Evolutionary conservation across 2,113 vertebrate genomes (phyloP).

Genomic region (Cyrtonyx montezumae): DNA sequence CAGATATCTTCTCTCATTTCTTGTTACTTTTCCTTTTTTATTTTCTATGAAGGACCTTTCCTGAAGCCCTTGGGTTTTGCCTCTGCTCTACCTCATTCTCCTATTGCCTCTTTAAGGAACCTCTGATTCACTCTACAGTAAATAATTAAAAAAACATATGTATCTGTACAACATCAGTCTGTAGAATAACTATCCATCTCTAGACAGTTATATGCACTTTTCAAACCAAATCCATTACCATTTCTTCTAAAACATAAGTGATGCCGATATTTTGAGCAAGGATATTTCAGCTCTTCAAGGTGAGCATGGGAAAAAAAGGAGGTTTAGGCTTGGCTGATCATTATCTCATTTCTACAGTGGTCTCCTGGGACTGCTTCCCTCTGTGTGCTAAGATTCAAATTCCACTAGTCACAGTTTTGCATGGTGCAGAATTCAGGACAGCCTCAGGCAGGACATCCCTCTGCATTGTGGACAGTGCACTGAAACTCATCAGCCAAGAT

Average conservation of each 20-base stretch:
- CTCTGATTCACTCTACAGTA: not conserved
- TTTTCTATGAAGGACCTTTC: not conserved
- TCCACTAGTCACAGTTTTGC: not conserved
- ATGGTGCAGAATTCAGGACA: not conserved
- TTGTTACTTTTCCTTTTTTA: not conserved
- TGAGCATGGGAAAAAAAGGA: not conserved
- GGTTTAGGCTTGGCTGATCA: not conserved
- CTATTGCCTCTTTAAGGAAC: not conserved
- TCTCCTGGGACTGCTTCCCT: not conserved
- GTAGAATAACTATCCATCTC: no score
- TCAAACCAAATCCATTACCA: not conserved
- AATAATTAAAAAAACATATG: not conserved
- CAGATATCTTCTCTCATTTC: not conserved
- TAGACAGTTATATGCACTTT: no score
- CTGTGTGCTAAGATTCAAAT: not conserved
- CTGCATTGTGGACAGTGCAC: not conserved
- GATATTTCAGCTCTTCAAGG: not conserved
- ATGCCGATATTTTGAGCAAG: not conserved
- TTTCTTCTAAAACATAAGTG: not conserved
- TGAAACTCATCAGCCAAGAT: not conserved
- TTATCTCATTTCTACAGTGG: not conserved
- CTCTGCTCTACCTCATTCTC: not conserved
- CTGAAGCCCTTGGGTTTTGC: not conserved
- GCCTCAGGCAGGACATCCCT: not conserved
- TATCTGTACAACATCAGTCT: no score